phyloP scores from a whole-genome alignment of 2,113 vertebrate species.

The Kryptolebias marmoratus region DNA sequence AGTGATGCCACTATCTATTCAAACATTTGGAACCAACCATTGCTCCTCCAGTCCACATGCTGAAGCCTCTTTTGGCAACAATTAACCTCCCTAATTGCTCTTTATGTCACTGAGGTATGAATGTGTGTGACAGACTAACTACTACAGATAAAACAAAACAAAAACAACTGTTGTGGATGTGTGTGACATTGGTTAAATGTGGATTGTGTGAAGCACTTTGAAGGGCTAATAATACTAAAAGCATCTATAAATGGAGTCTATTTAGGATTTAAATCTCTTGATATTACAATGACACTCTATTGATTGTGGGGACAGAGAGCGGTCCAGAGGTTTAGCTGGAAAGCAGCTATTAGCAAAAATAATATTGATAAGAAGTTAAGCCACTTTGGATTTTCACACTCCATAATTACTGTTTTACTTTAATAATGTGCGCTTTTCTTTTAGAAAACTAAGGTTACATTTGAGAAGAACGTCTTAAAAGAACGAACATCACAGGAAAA shows the following conservation, averaged over 20 bases:
- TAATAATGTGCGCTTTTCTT: no score
- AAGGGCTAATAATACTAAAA: no score
- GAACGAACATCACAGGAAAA: no score
- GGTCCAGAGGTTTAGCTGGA: no score
- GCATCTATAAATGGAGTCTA: neutral
- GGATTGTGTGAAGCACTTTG: no score
- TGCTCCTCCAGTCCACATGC: neutral
- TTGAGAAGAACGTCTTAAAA: no score
- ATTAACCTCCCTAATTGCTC: neutral
- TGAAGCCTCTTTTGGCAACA: neutral
- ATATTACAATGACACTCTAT: neutral
- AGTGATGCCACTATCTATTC: neutral
- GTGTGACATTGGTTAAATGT: neutral
- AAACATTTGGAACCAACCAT: neutral
- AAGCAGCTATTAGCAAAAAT: no score
- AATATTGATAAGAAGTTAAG: no score
- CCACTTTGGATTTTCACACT: no score
- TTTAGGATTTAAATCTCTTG: neutral
- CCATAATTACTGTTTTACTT: no score
- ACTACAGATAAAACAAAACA: neutral
- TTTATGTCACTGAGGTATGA: neutral
- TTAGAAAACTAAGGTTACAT: no score
- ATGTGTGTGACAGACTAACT: neutral
- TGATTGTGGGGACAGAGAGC: neutral
- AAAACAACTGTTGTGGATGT: neutral